Evolutionary conservation across 37 sponge, comb jelly and placozoan species (phyloP), one percentile per base, ranked within the genome.

Genomic region (Axinella damicornis): DNA sequence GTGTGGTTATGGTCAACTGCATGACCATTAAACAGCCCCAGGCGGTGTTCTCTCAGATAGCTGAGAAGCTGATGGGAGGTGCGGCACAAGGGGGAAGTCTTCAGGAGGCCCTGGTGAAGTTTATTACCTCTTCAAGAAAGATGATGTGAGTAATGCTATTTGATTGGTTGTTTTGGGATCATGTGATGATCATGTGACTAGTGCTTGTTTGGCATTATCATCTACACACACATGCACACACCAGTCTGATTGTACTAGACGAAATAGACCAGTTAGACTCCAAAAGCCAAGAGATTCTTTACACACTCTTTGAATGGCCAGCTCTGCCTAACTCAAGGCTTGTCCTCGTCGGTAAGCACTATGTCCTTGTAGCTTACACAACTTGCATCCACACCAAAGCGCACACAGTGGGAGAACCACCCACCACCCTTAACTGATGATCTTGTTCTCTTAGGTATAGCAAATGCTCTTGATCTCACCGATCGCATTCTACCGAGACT

Each of bases 301-400:
- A 97, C 83, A 79, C 88, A 15, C 39, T 97, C 55, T 97, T 97
- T 79, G 95, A 92, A 57, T 94, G 93, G 95, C 89, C 98, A 12
- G 64, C 88, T 22, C 87, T 94, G 18, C 79, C 88, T 4, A 41
- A 71, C 38, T 94, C 95, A 41, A 83, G 81, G 40, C 87, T 97
- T 9, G 28, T 94, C 0, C 90, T 97, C 30, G 84, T 97, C 56
- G 95, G 93, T 94, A 57, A 61, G 92, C 69, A 2, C 9, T 4
- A 46, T 12, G 46, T 4, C 9, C 46, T n/a, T n/a, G n/a, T n/a
- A n/a, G n/a, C n/a, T n/a, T n/a, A n/a, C n/a, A n/a, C n/a, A n/a
- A n/a, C n/a, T n/a, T n/a, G n/a, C n/a, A n/a, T n/a, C n/a, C n/a
- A n/a, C n/a, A n/a, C n/a, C n/a, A n/a, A n/a, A n/a, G n/a, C n/a